phyloP scores from a whole-genome alignment of 2,888 invertebrate species.

The Andrena hattorfiana region DNA sequence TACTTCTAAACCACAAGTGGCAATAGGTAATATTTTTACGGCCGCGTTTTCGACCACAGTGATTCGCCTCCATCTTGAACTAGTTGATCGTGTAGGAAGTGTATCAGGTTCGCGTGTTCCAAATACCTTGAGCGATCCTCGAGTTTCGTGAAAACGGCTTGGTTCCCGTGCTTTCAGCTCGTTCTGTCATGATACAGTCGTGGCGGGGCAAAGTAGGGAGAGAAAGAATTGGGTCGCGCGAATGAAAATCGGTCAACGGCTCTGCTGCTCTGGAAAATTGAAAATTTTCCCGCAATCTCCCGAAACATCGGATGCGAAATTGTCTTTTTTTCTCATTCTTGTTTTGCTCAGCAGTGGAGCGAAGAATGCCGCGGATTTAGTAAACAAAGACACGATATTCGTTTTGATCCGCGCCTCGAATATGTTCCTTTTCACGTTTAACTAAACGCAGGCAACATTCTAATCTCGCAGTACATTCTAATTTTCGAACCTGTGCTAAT shows the following conservation, averaged over 20 bases:
- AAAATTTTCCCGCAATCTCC: constrained; percentile 40
- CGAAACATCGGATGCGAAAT: constrained; percentile 24
- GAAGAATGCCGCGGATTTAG: constrained; percentile 19
- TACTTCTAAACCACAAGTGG: background rate
- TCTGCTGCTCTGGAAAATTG: constrained; percentile 43
- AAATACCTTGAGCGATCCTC: constrained; percentile 31
- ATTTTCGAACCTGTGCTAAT: background rate
- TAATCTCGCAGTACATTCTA: background rate
- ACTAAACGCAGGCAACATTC: background rate
- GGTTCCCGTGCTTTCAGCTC: constrained; percentile 19
- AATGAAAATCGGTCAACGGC: constrained; percentile 51
- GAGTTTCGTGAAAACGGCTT: constrained; percentile 11
- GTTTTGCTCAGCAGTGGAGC: background rate
- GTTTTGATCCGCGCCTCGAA: constrained; percentile 25
- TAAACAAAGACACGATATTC: constrained; percentile 3
- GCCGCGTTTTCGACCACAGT: too few species aligned
- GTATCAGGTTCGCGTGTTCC: constrained; percentile 40
- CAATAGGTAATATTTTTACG: too few species aligned
- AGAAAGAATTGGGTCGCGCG: constrained; percentile 43
- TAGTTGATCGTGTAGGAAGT: constrained; percentile 17
- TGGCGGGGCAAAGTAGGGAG: constrained; percentile 27
- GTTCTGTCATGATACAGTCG: constrained; percentile 24
- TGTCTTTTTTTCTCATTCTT: constrained; percentile 9
- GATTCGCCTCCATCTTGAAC: background rate
- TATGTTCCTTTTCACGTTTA: background rate